These are phyloP conservation scores for Drosophila borborema DNA, from an alignment of 2,888 invertebrate genomes.

Conservation along the genomic window DNA sequence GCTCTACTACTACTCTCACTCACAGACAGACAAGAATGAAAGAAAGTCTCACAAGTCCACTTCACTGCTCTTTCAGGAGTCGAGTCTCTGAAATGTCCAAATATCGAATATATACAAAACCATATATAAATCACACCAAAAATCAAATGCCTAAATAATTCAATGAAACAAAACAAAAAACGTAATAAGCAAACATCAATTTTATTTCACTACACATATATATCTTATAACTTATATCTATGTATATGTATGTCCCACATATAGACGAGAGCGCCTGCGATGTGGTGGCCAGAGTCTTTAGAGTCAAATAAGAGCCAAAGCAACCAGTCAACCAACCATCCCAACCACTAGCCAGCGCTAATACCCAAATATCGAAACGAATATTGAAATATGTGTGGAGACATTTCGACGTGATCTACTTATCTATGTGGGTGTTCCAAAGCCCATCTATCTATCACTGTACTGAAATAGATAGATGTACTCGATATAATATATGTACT, in stretches of 20 bases:
- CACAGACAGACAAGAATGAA: constrained; percentile 78
- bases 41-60: constrained; percentile 69
- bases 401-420: constrained; percentile 70
- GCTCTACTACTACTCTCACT: constrained; percentile 73
- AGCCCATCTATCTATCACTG: constrained; percentile 29
- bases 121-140: constrained; percentile 24
- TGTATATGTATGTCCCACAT: constrained; percentile 51
- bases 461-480: constrained; percentile 23
- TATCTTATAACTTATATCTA: constrained; percentile 54
- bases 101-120: constrained; percentile 38
- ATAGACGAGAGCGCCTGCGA: constrained; percentile 56
- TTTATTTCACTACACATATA: constrained; percentile 55
- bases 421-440: constrained; percentile 38
- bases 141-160: constrained; percentile 46
- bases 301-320: constrained; percentile 51
- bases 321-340: constrained; percentile 65
- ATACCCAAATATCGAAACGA: constrained; percentile 65
- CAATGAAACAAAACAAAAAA: constrained; percentile 23
- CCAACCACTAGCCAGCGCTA: constrained; percentile 75
- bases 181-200: constrained; percentile 62
- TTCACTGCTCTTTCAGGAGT: constrained; percentile 71
- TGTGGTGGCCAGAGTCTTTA: constrained; percentile 57
- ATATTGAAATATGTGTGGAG: constrained; percentile 69
- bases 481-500: constrained; percentile 13
- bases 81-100: constrained; percentile 68